Conservation (phyloP, 1,140 invertebrate genomes). For the Diabrotica undecimpunctata region DNA sequence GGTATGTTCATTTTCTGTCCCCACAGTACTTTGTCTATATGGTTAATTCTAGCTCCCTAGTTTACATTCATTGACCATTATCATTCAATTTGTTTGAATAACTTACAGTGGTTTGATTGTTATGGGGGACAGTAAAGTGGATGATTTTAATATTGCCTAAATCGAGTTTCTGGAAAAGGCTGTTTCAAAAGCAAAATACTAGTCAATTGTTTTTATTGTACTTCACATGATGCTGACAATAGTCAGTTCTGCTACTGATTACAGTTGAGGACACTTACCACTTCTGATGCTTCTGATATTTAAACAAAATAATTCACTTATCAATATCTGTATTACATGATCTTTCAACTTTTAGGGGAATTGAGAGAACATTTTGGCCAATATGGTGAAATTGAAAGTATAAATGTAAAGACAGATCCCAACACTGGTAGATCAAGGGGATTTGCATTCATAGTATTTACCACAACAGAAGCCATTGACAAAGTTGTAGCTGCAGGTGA, state of each 20-base stretch:
- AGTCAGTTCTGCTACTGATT: conserved; percentile 37
- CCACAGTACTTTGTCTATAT: no score
- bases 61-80: no score
- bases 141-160: no score
- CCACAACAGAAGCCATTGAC: conserved; percentile 80
- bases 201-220: conserved; percentile 4
- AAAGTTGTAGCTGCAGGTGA: conserved; percentile 83
- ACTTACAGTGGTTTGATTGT: no score
- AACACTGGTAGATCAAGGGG: conserved; percentile 85
- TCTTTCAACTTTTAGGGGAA: conserved; percentile 68
- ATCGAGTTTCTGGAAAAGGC: no score
- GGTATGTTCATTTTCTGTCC: no score
- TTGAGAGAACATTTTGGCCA: conserved; percentile 84
- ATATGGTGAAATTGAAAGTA: conserved; percentile 88
- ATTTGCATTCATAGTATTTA: conserved; percentile 94
- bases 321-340: no score
- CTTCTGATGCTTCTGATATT: conserved; percentile 20
- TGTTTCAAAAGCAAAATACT: no score
- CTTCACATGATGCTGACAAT: conserved; percentile 19
- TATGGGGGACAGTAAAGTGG: no score
- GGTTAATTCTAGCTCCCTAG: no score
- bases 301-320: neutral
- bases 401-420: conserved; percentile 91
- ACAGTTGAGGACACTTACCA: conserved; percentile 21
- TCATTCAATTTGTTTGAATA: no score